Percentiles rank a stretch among this genome's conserved stretches.
Evolutionary conservation across 2,888 invertebrate species (phyloP).

Genomic region (Ametastegia equiseti): DNA sequence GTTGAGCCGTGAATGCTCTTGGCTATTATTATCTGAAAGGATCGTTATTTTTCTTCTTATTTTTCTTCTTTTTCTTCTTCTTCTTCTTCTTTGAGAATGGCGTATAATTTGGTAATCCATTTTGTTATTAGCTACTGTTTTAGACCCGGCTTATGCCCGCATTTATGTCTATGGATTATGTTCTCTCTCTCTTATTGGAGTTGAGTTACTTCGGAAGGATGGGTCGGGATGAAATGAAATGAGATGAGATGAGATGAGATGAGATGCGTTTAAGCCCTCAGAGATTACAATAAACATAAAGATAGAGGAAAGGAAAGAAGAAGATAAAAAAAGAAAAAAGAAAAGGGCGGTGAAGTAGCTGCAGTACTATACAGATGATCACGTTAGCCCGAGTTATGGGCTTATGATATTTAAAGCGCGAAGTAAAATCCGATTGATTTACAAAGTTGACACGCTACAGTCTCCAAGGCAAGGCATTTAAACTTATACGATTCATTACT

Average conservation of each 20-base stretch:
- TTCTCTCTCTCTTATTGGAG: background rate
- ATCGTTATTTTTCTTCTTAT: background rate
- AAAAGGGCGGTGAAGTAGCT: background rate
- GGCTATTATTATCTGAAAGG: background rate
- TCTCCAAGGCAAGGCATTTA: background rate
- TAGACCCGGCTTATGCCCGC: background rate
- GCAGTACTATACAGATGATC: background rate
- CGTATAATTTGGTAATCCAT: conserved; percentile 9
- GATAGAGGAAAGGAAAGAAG: background rate
- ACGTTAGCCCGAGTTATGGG: background rate
- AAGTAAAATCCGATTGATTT: conserved; percentile 13
- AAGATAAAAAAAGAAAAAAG: background rate
- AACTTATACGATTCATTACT: background rate
- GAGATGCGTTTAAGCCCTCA: background rate
- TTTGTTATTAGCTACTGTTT: conserved; percentile 37
- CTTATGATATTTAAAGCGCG: background rate
- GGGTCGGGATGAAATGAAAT: background rate
- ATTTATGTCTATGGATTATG: conserved; percentile 3
- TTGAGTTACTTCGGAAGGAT: background rate
- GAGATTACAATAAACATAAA: conserved; percentile 18
- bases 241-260: too few species aligned
- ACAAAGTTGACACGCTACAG: background rate
- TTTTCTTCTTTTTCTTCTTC: background rate
- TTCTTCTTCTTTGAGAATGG: background rate
- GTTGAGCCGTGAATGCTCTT: background rate